These are phyloP conservation scores for Sinohyriopsis cumingii DNA, from an alignment of 2,888 invertebrate species.

Conservation along the genomic window DNA sequence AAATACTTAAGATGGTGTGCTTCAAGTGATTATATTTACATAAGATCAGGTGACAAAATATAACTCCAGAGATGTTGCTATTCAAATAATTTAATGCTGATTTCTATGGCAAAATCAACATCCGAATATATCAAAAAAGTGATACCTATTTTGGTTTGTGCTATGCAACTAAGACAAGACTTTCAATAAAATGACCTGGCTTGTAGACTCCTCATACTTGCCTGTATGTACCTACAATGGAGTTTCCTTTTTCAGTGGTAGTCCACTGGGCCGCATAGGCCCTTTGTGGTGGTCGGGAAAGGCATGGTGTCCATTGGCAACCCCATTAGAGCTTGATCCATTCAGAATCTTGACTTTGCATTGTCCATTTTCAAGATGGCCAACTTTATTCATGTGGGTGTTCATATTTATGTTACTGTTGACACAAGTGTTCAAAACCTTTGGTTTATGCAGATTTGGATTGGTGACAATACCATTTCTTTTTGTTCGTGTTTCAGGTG, in stretches of 20 bases:
- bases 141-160: no score
- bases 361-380: constrained; percentile 23
- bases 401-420: constrained; percentile 6
- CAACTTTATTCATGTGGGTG: constrained; percentile 25
- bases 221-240: constrained; percentile 74
- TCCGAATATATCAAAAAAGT: no score
- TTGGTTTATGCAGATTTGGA: constrained; percentile 66
- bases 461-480: constrained; percentile 72
- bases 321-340: constrained; percentile 7
- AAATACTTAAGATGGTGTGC: no score
- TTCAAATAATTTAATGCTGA: no score
- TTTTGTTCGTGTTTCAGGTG: constrained; percentile 67
- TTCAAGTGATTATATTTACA: no score
- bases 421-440: constrained; percentile 42
- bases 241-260: constrained; percentile 90
- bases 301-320: constrained; percentile 4
- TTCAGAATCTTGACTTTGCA: constrained; percentile 12
- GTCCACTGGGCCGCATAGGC: constrained; percentile 77
- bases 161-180: no score
- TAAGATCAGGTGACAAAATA: no score
- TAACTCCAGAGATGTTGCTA: no score
- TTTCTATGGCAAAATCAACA: no score
- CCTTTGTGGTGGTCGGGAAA: constrained; percentile 21
- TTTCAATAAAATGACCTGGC: no score
- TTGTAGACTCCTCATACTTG: no score